Percentiles rank a stretch among this genome's conserved stretches.
Conservation (phyloP, 2,888 invertebrate genomes). For the Diarsia brunnea region DNA sequence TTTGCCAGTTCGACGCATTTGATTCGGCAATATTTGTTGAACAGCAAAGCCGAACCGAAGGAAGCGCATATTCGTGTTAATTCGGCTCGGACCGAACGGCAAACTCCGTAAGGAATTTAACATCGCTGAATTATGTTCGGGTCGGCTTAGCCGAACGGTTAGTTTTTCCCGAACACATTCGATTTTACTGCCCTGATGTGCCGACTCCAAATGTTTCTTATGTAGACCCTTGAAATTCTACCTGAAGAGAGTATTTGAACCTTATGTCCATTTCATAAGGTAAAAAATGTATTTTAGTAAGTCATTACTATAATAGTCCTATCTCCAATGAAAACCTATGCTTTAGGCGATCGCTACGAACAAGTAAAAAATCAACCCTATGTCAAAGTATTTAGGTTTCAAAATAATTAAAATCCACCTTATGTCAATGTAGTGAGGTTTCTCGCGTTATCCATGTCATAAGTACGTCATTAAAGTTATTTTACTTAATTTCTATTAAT, state of each 20-base stretch:
- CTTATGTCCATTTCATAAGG: not conserved
- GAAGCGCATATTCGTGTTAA: no score
- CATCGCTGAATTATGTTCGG: not conserved
- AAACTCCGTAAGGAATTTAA: no score
- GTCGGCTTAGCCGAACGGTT: not conserved
- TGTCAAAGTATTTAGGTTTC: constrained; percentile 55
- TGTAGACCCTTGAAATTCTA: not conserved
- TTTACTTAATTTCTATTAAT: constrained; percentile 25
- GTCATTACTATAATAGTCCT: constrained; percentile 11
- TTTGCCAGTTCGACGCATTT: not conserved
- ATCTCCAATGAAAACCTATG: constrained; percentile 26
- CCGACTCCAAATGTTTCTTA: not conserved
- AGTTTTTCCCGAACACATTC: not conserved
- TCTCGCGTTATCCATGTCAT: constrained; percentile 59
- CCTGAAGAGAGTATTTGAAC: not conserved
- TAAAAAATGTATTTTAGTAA: constrained; percentile 23
- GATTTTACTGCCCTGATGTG: not conserved
- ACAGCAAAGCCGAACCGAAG: not conserved
- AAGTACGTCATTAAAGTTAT: constrained; percentile 58
- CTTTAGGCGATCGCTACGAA: constrained; percentile 39
- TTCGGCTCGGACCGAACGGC: no score
- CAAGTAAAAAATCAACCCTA: constrained; percentile 48
- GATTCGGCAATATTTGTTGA: not conserved
- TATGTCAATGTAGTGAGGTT: constrained; percentile 62
- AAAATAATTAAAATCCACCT: constrained; percentile 52